Evolutionary conservation across 2,113 vertebrate species (phyloP).

Genomic region (Caranx melampygus): DNA sequence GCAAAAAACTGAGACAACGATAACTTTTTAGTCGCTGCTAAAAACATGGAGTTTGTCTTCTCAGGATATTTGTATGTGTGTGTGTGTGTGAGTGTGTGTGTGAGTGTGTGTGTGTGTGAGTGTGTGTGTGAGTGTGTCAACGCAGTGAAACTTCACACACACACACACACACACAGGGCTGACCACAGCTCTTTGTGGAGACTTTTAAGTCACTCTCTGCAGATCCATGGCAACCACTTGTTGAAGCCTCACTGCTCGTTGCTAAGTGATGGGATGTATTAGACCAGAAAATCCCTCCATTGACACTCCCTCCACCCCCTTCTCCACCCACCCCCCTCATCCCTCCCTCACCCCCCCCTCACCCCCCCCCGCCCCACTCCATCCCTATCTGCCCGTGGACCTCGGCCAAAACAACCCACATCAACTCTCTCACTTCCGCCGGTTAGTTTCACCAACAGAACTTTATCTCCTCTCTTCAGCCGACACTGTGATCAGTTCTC

Average conservation of each 20-base stretch:
- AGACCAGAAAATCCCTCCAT: constrained; percentile 82
- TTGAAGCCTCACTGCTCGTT: constrained; percentile 85
- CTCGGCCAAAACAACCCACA: constrained; percentile 52
- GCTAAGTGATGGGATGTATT: constrained; percentile 82
- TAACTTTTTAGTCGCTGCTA: too few relatives aligned
- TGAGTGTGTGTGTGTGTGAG: too few relatives aligned
- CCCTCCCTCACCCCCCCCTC: constrained; percentile 46
- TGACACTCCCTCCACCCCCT: constrained; percentile 48
- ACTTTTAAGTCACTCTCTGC: constrained; percentile 74
- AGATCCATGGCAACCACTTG: constrained; percentile 84
- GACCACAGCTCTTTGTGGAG: constrained; percentile 59
- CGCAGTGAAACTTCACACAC: constrained; percentile 41
- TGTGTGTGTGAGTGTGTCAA: constrained; percentile 19
- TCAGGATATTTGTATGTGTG: too few relatives aligned
- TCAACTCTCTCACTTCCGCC: constrained; percentile 34
- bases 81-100: too few relatives aligned
- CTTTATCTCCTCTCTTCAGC: neutral
- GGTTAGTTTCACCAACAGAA: neutral
- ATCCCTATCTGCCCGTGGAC: constrained; percentile 34
- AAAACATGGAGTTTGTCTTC: too few relatives aligned
- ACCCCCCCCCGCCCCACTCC: constrained; percentile 30
- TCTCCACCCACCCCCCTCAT: constrained; percentile 36
- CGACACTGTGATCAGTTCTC: too few relatives aligned
- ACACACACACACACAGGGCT: constrained; percentile 35
- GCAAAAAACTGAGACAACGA: too few relatives aligned